Evolutionary conservation across 2,797 vertebrate species (phyloP).

Genomic region (Astyanax mexicanus): DNA sequence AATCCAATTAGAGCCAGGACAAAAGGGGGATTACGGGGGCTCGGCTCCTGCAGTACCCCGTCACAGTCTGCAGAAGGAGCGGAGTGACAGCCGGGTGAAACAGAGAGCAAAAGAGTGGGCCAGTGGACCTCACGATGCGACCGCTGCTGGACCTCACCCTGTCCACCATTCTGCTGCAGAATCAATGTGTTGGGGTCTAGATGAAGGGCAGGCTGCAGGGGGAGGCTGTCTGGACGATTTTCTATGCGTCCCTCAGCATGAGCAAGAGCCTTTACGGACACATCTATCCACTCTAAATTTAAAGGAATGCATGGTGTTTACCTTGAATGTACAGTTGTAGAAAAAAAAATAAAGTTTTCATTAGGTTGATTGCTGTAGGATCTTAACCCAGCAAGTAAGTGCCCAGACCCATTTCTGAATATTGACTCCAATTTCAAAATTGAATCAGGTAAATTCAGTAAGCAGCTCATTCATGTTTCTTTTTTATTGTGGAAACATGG

Average conservation of each 20-base stretch:
- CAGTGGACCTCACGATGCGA: constrained; percentile 88
- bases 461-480: too few species aligned
- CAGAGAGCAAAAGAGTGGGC: constrained; percentile 68
- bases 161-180: constrained; percentile 76
- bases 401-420: too few species aligned
- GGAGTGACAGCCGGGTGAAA: constrained; percentile 86
- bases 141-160: constrained; percentile 73
- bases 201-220: constrained; percentile 56
- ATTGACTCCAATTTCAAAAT: too few species aligned
- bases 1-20: constrained; percentile 96
- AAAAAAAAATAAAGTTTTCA: not conserved
- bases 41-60: constrained; percentile 81
- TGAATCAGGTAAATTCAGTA: too few species aligned
- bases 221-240: constrained; percentile 90
- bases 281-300: not conserved
- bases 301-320: not conserved
- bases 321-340: too few species aligned
- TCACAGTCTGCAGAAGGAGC: constrained; percentile 66
- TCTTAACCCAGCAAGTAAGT: too few species aligned
- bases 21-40: constrained; percentile 98
- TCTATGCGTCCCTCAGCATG: constrained; percentile 83
- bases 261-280: not conserved
- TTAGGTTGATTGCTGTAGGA: too few species aligned
- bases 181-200: constrained; percentile 52
- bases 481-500: too few species aligned